phyloP scores from a whole-genome alignment of 2,113 vertebrate genomes.

The Poicephalus gulielmi region DNA sequence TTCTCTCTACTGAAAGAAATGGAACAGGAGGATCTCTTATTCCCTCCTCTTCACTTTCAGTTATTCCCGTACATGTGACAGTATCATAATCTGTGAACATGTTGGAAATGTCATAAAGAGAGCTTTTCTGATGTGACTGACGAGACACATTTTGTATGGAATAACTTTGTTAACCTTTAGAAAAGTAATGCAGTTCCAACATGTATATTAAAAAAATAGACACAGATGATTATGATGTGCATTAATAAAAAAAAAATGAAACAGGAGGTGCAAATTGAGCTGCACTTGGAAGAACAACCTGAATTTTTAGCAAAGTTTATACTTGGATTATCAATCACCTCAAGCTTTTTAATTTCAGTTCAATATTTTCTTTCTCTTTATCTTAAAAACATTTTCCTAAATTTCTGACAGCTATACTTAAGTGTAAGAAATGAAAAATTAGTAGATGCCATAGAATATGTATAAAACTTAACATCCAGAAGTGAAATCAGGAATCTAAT shows the following conservation, averaged over 20 bases:
- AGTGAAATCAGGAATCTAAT: background rate
- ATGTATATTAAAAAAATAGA: background rate
- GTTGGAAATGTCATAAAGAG: background rate
- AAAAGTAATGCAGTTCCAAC: background rate
- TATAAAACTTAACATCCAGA: background rate
- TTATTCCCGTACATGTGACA: background rate
- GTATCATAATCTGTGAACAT: background rate
- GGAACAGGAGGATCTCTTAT: background rate
- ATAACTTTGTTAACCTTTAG: background rate
- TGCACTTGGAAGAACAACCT: background rate
- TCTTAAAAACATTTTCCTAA: background rate
- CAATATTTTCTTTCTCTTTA: background rate
- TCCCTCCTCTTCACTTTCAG: rapidly evolving
- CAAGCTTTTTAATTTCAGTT: background rate
- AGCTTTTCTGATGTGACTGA: background rate
- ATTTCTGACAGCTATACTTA: background rate
- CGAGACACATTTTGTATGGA: background rate
- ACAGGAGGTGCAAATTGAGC: background rate
- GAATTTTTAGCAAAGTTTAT: background rate
- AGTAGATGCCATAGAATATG: background rate
- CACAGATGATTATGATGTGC: background rate
- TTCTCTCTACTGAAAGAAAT: background rate
- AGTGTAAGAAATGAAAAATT: background rate
- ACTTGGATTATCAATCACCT: background rate
- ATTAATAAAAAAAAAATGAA: background rate